Percentiles rank a stretch among this genome's conserved stretches.
Evolutionary conservation across 2,888 invertebrate genomes (phyloP).

Genomic region (Eristalis tenax): DNA sequence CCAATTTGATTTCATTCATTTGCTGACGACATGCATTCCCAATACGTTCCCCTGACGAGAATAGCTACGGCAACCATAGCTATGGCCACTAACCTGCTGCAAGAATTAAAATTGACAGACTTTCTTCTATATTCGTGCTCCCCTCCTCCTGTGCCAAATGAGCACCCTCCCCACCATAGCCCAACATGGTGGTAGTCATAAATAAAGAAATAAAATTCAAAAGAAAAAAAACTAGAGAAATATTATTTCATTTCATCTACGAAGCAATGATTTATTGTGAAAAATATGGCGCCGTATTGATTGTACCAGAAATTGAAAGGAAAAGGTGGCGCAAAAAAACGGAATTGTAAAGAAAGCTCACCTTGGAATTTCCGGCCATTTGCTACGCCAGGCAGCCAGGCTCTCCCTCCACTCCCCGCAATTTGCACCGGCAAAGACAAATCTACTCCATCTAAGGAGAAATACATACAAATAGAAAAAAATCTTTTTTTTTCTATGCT

Average conservation of each 20-base stretch:
- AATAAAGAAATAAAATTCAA: constrained; percentile 25
- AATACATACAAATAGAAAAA: constrained; percentile 14
- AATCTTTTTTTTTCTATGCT: not conserved
- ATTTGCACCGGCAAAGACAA: constrained; percentile 52
- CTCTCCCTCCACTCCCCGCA: constrained; percentile 6
- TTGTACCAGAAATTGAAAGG: constrained; percentile 40
- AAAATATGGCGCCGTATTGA: constrained; percentile 56
- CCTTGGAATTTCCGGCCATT: constrained; percentile 51
- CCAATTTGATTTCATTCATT: not conserved
- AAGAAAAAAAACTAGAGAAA: constrained; percentile 5
- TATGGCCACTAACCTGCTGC: not conserved
- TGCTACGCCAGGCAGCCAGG: constrained; percentile 10
- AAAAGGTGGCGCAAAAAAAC: constrained; percentile 15
- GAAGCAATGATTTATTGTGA: constrained; percentile 48
- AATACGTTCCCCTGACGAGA: not conserved
- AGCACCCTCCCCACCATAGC: not conserved
- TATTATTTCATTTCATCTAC: constrained; percentile 30
- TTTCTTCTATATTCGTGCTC: not conserved
- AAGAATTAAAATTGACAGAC: constrained; percentile 24
- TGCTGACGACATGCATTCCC: not conserved
- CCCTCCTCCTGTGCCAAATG: not conserved
- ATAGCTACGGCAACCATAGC: not conserved
- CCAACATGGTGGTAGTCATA: constrained; percentile 4
- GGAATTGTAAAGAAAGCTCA: constrained; percentile 20
- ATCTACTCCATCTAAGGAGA: constrained; percentile 26